phyloP scores from a whole-genome alignment of 2,888 invertebrate species.

The Acronicta alni region DNA sequence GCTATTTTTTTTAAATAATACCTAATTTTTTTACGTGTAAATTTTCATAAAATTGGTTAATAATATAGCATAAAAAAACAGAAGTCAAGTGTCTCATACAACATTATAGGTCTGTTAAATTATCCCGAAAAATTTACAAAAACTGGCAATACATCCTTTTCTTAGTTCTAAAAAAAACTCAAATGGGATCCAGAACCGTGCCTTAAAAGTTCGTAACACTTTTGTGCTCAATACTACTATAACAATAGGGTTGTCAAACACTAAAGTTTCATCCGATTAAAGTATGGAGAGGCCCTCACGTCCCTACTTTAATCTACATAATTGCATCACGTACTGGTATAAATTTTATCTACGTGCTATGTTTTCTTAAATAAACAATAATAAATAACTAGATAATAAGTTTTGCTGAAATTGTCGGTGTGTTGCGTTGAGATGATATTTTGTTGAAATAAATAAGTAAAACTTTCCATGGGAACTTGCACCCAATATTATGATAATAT shows the following conservation, averaged over 20 bases:
- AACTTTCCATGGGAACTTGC: neutral
- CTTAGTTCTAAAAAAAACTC: neutral
- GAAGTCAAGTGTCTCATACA: no score
- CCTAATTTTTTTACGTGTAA: no score
- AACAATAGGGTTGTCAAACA: slow-evolving; percentile 56
- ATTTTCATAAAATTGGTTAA: no score
- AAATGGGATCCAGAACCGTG: neutral
- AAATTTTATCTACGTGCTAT: slow-evolving; percentile 78
- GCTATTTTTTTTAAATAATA: no score
- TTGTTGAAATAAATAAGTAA: neutral
- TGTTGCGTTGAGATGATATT: slow-evolving; percentile 1
- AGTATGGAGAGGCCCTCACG: slow-evolving; percentile 70
- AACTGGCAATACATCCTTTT: neutral
- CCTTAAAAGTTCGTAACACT: slow-evolving; percentile 4
- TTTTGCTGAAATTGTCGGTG: slow-evolving; percentile 37
- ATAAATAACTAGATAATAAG: slow-evolving; percentile 68
- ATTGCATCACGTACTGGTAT: slow-evolving; percentile 77
- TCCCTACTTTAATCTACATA: slow-evolving; percentile 74
- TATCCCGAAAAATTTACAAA: neutral
- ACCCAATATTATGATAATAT: neutral
- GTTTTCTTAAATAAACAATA: slow-evolving; percentile 74
- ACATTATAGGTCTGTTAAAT: neutral
- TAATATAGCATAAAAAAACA: no score
- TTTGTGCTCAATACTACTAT: slow-evolving; percentile 13
- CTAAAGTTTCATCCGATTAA: slow-evolving; percentile 68